Evolutionary conservation across 2,797 vertebrate genomes (phyloP).

Genomic region (Sorex maritimensis): DNA sequence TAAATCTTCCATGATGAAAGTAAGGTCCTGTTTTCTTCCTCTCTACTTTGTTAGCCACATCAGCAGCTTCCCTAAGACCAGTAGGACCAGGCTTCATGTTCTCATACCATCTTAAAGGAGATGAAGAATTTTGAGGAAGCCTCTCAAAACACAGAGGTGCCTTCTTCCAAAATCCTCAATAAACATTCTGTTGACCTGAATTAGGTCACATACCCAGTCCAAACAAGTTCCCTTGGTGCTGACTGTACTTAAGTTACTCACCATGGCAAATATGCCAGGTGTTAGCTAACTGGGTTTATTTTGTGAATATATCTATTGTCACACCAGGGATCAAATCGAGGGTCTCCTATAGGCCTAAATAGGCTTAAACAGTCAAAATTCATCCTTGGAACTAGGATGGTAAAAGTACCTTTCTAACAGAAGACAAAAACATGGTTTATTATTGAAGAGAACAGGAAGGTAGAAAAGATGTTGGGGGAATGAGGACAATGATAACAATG

Average conservation of each 20-base stretch:
- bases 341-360: no score
- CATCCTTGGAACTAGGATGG: not conserved
- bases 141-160: not conserved
- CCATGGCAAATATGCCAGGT: not conserved
- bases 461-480: not conserved
- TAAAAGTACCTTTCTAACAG: not conserved
- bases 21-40: not conserved
- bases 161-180: conserved; percentile 25
- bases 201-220: not conserved
- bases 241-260: not conserved
- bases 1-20: conserved; percentile 30
- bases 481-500: not conserved
- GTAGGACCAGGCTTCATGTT: not conserved
- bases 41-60: not conserved
- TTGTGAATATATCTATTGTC: no score
- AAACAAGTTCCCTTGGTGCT: not conserved
- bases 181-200: conserved; percentile 29
- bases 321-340: no score
- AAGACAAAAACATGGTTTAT: conserved; percentile 38
- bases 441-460: not conserved
- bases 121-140: not conserved
- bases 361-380: conserved; percentile 24
- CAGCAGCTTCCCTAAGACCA: not conserved
- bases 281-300: conserved; percentile 6
- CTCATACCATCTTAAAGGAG: not conserved